Percentiles rank a stretch among this genome's conserved stretches.
Conservation (phyloP, 2,113 vertebrate species). For the Pantherophis guttatus region DNA sequence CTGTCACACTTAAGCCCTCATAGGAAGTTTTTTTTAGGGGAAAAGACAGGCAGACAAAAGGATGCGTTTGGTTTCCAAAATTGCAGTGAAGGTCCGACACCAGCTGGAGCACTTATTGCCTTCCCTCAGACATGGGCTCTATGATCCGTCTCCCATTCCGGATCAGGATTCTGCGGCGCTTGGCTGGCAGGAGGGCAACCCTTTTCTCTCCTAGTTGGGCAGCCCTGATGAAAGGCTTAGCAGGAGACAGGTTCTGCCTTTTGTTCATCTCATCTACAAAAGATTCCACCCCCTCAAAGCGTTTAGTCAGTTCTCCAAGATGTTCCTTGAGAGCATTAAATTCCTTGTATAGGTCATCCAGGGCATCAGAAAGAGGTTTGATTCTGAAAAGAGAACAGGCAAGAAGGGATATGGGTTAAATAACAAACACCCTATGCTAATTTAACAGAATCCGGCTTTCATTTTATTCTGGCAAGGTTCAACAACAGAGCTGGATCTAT, state of each 20-base stretch:
- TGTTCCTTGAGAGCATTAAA: conserved; percentile 79
- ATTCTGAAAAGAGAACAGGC: conserved; percentile 63
- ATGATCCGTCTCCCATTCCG: conserved; percentile 9
- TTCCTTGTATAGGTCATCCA: conserved; percentile 79
- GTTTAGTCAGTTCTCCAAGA: conserved; percentile 71
- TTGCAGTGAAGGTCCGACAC: background rate
- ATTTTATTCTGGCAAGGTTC: background rate
- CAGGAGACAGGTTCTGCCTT: conserved; percentile 38
- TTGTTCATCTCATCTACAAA: conserved; percentile 72
- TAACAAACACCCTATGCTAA: background rate
- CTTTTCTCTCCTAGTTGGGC: background rate
- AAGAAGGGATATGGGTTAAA: background rate
- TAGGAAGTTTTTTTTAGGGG: background rate
- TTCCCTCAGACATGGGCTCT: background rate
- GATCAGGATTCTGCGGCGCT: background rate
- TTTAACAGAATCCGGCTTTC: background rate
- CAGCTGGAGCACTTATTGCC: background rate
- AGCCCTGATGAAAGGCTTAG: conserved; percentile 3
- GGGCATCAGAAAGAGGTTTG: conserved; percentile 75
- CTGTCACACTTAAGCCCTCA: background rate
- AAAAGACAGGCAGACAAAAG: background rate
- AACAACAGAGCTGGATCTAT: background rate
- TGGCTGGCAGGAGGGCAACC: conserved; percentile 1
- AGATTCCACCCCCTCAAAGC: conserved; percentile 73
- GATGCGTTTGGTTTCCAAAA: background rate